Conservation (phyloP, 2,888 invertebrate species). For the Aspidiotus rigidus region DNA sequence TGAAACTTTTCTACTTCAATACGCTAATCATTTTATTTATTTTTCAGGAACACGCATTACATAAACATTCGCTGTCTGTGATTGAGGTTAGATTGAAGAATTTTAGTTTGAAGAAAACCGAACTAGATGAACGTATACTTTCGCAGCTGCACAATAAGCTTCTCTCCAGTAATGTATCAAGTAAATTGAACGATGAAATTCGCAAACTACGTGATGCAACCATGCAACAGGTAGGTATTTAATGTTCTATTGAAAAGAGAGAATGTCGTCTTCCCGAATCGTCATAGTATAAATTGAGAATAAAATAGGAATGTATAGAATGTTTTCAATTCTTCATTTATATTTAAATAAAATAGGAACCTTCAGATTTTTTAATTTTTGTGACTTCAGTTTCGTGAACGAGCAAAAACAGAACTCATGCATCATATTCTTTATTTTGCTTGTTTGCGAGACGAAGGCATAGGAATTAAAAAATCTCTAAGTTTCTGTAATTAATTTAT, state of each 20-base stretch:
- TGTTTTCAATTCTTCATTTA: not conserved
- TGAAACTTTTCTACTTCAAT: too few species aligned
- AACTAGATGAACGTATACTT: constrained; percentile 20
- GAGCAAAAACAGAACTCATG: too few species aligned
- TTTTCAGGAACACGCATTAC: constrained; percentile 3
- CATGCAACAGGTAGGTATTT: constrained; percentile 10
- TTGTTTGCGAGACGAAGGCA: too few species aligned
- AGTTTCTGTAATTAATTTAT: too few species aligned
- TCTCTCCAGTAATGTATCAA: constrained; percentile 12
- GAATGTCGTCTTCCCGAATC: too few species aligned
- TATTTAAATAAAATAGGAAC: too few species aligned
- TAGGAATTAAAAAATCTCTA: too few species aligned
- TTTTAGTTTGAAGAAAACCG: constrained; percentile 9
- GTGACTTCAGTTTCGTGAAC: too few species aligned
- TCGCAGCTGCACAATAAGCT: constrained; percentile 16
- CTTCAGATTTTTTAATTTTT: too few species aligned
- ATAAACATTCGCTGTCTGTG: not conserved
- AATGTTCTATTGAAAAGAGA: too few species aligned
- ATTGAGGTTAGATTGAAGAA: constrained; percentile 11
- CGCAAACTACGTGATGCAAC: constrained; percentile 9
- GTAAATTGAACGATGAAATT: constrained; percentile 16
- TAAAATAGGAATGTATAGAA: not conserved
- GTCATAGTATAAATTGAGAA: too few species aligned
- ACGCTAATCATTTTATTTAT: not conserved
- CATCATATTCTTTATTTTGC: too few species aligned